Evolutionary conservation across 2,113 vertebrate genomes (phyloP).

Genomic region (Ciconia boyciana): DNA sequence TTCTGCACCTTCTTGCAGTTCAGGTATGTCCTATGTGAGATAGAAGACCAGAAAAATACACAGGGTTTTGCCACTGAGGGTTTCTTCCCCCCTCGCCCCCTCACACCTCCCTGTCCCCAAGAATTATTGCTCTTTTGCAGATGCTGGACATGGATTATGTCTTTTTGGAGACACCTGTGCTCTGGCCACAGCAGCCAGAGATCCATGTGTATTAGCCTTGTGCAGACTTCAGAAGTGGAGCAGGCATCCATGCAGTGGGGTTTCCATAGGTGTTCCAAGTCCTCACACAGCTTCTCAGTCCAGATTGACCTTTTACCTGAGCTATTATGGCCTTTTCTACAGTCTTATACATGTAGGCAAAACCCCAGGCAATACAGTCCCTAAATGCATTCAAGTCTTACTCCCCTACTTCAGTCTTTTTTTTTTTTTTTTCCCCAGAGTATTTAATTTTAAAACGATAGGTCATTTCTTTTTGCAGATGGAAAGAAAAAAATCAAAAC

Average conservation of each 20-base stretch:
- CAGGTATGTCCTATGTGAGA: background rate
- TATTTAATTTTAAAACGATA: background rate
- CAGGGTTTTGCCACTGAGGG: background rate
- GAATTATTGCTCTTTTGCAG: background rate
- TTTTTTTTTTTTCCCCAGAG: rapidly evolving
- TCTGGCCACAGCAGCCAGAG: background rate
- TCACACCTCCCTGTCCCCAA: background rate
- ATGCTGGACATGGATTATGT: background rate
- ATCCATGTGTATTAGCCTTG: rapidly evolving
- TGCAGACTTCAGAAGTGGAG: background rate
- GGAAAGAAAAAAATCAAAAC: background rate
- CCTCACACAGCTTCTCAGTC: background rate
- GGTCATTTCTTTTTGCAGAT: background rate
- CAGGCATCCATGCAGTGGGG: background rate
- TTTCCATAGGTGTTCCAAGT: background rate
- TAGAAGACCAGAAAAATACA: background rate
- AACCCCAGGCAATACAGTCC: background rate
- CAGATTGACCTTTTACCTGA: background rate
- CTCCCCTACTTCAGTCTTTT: background rate
- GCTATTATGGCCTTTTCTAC: background rate
- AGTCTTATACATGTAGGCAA: background rate
- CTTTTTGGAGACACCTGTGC: background rate
- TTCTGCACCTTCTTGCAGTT: background rate
- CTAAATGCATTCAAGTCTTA: background rate
- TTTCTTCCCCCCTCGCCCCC: background rate